A percentile compares a stretch with the other conserved stretches of the same genome.
Evolutionary conservation across 2,888 invertebrate genomes (phyloP).

Genomic region (Acheta domesticus): DNA sequence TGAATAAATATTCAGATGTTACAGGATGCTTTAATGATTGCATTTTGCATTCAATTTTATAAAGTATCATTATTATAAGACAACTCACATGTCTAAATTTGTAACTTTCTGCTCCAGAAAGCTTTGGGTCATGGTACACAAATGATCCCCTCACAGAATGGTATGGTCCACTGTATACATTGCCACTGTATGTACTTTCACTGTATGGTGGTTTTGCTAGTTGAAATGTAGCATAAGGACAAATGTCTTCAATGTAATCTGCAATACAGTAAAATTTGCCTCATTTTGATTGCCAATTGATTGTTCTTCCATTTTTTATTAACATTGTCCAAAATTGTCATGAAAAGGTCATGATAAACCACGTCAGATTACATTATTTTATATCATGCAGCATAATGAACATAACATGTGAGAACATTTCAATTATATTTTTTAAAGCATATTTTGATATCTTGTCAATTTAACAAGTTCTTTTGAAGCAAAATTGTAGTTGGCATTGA

Average conservation of each 20-base stretch:
- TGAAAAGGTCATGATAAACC: too few relatives aligned
- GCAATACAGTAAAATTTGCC: slow-evolving; percentile 41
- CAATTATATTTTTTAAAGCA: too few relatives aligned
- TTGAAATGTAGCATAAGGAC: slow-evolving; percentile 90
- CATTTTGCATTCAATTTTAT: neutral
- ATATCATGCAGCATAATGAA: too few relatives aligned
- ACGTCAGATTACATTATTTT: too few relatives aligned
- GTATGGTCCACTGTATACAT: slow-evolving; percentile 82
- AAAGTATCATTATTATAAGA: neutral
- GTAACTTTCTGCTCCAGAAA: slow-evolving; percentile 63
- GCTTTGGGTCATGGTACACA: slow-evolving; percentile 85
- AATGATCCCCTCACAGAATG: slow-evolving; percentile 82
- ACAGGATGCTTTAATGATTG: neutral
- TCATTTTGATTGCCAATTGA: neutral
- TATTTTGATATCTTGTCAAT: too few relatives aligned
- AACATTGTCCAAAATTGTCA: too few relatives aligned
- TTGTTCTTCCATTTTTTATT: too few relatives aligned
- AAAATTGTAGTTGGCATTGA: too few relatives aligned
- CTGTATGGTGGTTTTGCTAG: slow-evolving; percentile 77
- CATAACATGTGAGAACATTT: too few relatives aligned
- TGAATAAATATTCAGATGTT: slow-evolving; percentile 23
- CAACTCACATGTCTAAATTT: slow-evolving; percentile 66
- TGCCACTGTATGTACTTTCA: slow-evolving; percentile 86
- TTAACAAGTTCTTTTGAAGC: too few relatives aligned
- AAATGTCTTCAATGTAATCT: slow-evolving; percentile 91